A percentile compares a stretch with the other conserved stretches of the same genome.
Evolutionary conservation across 2,113 vertebrate species (phyloP).

Genomic region (Chelonoidis abingdonii): DNA sequence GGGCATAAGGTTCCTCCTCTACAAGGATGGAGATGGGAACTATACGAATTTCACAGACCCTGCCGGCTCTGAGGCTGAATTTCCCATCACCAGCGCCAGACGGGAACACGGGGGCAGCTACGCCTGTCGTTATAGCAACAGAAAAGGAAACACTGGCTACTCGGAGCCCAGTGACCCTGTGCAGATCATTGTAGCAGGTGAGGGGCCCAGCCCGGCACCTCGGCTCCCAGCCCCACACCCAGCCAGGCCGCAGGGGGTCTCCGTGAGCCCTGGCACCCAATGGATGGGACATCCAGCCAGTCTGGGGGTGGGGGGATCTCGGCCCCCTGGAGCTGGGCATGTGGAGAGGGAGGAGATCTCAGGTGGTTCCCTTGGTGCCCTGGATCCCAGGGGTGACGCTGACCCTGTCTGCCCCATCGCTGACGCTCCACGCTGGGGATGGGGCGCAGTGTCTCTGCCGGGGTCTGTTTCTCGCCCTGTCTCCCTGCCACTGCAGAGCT

Average conservation of each 20-base stretch:
- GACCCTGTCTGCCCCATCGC: too few species aligned
- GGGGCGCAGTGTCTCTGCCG: too few species aligned
- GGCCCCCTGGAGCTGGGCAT: too few species aligned
- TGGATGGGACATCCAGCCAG: neutral
- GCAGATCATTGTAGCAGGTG: constrained; percentile 55
- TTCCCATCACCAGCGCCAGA: neutral
- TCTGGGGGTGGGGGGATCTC: too few species aligned
- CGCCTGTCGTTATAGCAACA: neutral
- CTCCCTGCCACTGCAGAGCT: too few species aligned
- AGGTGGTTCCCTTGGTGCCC: too few species aligned
- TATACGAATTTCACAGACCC: neutral
- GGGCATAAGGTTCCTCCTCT: neutral
- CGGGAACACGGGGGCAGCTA: neutral
- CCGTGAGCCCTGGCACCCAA: neutral
- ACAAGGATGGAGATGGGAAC: neutral
- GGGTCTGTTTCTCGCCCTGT: too few species aligned
- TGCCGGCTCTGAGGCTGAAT: neutral
- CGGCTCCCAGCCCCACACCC: too few species aligned
- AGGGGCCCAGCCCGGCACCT: neutral
- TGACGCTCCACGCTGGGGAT: too few species aligned
- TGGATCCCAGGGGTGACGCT: too few species aligned
- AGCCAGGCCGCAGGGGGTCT: neutral
- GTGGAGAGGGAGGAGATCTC: too few species aligned
- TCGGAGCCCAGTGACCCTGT: neutral
- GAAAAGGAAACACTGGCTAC: neutral